phyloP scores from a whole-genome alignment of 2,797 vertebrate genomes.

The Toxotes lorentzi region DNA sequence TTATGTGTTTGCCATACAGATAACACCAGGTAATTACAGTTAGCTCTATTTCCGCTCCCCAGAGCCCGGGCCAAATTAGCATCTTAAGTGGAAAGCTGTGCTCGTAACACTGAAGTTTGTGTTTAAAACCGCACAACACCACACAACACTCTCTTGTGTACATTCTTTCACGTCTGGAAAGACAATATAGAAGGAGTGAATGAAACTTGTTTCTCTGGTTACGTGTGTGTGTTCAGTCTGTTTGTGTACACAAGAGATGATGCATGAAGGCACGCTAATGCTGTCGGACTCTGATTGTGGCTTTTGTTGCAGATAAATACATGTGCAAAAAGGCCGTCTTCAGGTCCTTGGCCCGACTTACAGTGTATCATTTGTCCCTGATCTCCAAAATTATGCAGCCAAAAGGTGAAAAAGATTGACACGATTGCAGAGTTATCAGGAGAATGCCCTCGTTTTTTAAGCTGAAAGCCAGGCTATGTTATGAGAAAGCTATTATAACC shows the following conservation, averaged over 20 bases:
- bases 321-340: slow-evolving; percentile 1
- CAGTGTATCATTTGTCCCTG: not conserved
- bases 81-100: slow-evolving; percentile 69
- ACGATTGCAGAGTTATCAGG: slow-evolving; percentile 1
- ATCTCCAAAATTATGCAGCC: not conserved
- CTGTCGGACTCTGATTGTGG: not conserved
- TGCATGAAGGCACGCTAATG: slow-evolving; percentile 18
- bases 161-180: slow-evolving; percentile 41
- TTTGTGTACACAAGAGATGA: slow-evolving; percentile 27
- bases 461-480: slow-evolving; percentile 1
- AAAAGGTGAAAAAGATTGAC: slow-evolving; percentile 2
- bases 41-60: slow-evolving; percentile 61
- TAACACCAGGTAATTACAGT: slow-evolving; percentile 72
- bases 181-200: slow-evolving; percentile 24
- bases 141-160: slow-evolving; percentile 37
- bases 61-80: slow-evolving; percentile 66
- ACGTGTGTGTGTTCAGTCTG: not conserved
- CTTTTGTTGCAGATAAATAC: slow-evolving; percentile 9
- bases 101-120: slow-evolving; percentile 43
- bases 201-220: slow-evolving; percentile 53
- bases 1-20: slow-evolving; percentile 59
- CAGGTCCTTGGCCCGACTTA: not conserved
- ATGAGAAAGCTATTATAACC: slow-evolving; percentile 37
- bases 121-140: slow-evolving; percentile 43
- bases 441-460: slow-evolving; percentile 17